These are phyloP conservation scores for Pocillopora verrucosa DNA, from an alignment of 64 coral and sea anemone species.

Conservation along the genomic window DNA sequence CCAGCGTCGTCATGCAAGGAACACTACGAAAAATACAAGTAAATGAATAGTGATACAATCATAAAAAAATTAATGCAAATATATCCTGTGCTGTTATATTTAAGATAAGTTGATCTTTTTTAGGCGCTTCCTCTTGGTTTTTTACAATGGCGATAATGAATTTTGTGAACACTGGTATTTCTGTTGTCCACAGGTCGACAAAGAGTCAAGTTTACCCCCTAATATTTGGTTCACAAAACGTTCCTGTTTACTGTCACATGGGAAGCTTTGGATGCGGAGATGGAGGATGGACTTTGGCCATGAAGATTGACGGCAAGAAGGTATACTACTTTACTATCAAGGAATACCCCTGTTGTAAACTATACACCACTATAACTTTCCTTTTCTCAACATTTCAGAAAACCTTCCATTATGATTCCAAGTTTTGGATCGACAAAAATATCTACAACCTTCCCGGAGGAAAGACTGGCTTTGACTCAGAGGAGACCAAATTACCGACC, in stretches of 20 bases:
- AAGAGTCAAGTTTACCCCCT: background rate
- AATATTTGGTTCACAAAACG: background rate
- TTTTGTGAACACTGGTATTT: background rate
- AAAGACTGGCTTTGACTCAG: slow-evolving; percentile 1
- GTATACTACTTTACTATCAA: background rate
- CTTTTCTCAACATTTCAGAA: background rate
- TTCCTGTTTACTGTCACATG: slow-evolving; percentile 1
- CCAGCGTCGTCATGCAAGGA: background rate
- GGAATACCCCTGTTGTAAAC: background rate
- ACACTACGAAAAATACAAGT: background rate
- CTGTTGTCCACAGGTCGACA: background rate
- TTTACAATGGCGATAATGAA: background rate
- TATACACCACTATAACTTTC: background rate
- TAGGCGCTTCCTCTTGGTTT: background rate
- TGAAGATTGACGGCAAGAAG: background rate
- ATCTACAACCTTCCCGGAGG: slow-evolving; percentile 2
- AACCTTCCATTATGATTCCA: background rate
- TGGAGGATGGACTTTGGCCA: background rate
- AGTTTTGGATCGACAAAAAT: slow-evolving; percentile 5
- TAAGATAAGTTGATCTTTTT: background rate
- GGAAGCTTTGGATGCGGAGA: background rate
- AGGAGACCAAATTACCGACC: too few species aligned
- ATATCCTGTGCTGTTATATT: background rate
- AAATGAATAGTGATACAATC: background rate
- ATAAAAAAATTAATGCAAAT: too few species aligned